Percentiles rank a stretch among this genome's conserved stretches.
phyloP scores from a whole-genome alignment of 2,888 invertebrate genomes.

The Coenonympha glycerion region DNA sequence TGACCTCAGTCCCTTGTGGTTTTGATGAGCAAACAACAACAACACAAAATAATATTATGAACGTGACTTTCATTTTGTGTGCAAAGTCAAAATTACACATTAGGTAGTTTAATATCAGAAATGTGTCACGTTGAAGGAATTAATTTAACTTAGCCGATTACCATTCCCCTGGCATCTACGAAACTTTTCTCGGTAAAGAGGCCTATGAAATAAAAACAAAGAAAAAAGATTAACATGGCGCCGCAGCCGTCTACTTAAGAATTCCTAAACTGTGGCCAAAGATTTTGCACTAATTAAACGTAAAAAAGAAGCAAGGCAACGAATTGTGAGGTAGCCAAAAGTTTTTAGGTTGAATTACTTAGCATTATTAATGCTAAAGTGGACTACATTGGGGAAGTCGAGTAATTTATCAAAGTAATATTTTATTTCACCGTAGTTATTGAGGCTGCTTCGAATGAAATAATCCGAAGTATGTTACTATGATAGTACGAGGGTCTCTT shows the following conservation, averaged over 20 bases:
- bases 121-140: constrained; percentile 40
- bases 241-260: constrained; percentile 27
- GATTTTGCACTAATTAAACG: constrained; percentile 51
- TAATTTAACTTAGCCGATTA: constrained; percentile 63
- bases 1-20: background rate
- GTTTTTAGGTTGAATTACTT: constrained; percentile 9
- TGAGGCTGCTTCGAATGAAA: too few relatives aligned
- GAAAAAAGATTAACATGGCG: constrained; percentile 43
- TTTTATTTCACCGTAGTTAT: too few relatives aligned
- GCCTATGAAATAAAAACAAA: constrained; percentile 59
- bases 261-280: constrained; percentile 28
- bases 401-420: background rate
- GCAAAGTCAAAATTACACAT: background rate
- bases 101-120: background rate
- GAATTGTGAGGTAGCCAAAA: constrained; percentile 4
- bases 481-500: constrained; percentile 4
- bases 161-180: constrained; percentile 55
- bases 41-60: too few relatives aligned
- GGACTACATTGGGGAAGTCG: too few relatives aligned
- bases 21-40: too few relatives aligned
- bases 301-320: constrained; percentile 34
- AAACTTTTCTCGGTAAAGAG: constrained; percentile 61
- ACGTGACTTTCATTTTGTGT: too few relatives aligned
- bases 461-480: too few relatives aligned
- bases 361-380: background rate